A percentile compares a stretch with the other conserved stretches of the same genome.
phyloP scores from a whole-genome alignment of 2,888 invertebrate species.

The Mayetiola destructor region DNA sequence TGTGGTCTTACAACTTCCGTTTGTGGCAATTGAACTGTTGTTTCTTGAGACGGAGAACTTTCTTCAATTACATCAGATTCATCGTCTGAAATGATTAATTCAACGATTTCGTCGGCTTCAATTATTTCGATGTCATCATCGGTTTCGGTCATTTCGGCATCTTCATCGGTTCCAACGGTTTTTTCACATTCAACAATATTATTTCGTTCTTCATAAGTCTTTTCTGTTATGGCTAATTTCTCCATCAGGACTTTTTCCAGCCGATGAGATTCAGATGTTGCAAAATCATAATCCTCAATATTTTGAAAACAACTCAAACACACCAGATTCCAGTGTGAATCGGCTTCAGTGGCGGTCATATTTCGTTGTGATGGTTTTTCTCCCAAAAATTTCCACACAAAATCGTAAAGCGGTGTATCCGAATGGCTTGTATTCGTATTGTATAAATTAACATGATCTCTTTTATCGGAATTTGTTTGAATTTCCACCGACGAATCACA shows the following conservation, averaged over 20 bases:
- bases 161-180: background rate
- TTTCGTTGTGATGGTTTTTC: background rate
- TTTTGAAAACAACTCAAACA: background rate
- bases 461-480: no score
- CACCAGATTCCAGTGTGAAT: background rate
- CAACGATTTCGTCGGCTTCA: no score
- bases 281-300: background rate
- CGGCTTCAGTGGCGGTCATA: background rate
- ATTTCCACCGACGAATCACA: background rate
- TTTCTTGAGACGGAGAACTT: no score
- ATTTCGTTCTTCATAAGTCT: background rate
- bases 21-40: no score
- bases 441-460: background rate
- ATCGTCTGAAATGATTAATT: no score
- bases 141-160: no score
- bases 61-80: no score
- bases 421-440: background rate
- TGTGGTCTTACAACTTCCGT: no score
- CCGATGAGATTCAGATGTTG: background rate
- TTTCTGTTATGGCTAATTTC: background rate
- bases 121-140: background rate
- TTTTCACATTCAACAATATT: background rate
- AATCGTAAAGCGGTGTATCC: background rate
- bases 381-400: constrained; percentile 4
- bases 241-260: background rate